Evolutionary conservation across 1,140 invertebrate genomes (phyloP).

Genomic region (Apis dorsata): DNA sequence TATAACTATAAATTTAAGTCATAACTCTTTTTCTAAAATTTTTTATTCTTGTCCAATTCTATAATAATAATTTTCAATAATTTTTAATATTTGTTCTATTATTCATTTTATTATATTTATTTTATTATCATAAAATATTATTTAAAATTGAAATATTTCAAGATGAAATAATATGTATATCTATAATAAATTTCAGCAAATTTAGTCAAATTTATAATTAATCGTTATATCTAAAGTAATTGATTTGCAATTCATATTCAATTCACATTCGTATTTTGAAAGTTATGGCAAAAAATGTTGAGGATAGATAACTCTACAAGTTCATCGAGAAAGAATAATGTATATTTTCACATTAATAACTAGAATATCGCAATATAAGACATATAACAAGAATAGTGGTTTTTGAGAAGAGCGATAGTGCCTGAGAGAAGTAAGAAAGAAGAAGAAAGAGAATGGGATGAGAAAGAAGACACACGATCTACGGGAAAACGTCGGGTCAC

Average conservation of each 20-base stretch:
- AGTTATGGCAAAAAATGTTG: not conserved
- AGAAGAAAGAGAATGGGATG: not conserved
- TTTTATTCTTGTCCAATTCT: too few species aligned
- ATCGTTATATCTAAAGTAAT: too few species aligned
- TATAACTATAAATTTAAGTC: too few species aligned
- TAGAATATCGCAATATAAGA: not conserved
- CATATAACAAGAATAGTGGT: slow-evolving; percentile 3
- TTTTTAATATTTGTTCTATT: too few species aligned
- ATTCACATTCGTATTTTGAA: not conserved
- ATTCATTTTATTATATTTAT: too few species aligned
- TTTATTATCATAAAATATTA: too few species aligned
- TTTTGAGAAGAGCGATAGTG: slow-evolving; percentile 11
- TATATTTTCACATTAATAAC: slow-evolving; percentile 3
- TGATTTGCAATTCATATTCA: not conserved
- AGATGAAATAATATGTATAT: too few species aligned
- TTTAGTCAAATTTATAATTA: too few species aligned
- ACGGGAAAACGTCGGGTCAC: slow-evolving; percentile 54
- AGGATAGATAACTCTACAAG: not conserved
- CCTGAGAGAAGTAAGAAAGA: slow-evolving; percentile 11
- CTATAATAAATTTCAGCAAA: too few species aligned
- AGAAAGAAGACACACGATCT: slow-evolving; percentile 22
- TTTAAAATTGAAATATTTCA: too few species aligned
- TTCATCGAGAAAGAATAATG: not conserved
- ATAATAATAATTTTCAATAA: too few species aligned
- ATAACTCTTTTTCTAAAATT: too few species aligned